Conservation (phyloP, 1,140 invertebrate genomes). For the Micrasema minimum region DNA sequence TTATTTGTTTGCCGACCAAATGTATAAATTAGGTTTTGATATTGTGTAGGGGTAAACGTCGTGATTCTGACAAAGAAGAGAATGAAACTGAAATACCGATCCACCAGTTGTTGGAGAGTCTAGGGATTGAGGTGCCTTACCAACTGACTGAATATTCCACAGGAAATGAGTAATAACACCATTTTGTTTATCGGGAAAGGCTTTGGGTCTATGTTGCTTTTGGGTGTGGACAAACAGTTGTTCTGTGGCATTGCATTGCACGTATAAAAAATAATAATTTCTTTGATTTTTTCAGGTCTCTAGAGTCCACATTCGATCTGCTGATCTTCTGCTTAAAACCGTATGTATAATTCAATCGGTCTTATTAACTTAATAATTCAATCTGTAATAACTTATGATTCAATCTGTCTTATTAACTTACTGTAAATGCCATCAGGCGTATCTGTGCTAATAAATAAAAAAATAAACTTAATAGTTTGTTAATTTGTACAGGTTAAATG, state of each 20-base stretch:
- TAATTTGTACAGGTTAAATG: neutral
- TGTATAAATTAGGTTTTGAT: constrained; percentile 39
- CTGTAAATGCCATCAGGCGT: too few relatives aligned
- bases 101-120: constrained; percentile 38
- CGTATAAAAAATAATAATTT: neutral
- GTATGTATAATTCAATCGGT: constrained; percentile 62
- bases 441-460: too few relatives aligned
- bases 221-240: constrained; percentile 16
- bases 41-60: constrained; percentile 47
- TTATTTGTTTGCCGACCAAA: too few relatives aligned
- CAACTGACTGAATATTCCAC: constrained; percentile 10
- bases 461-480: neutral
- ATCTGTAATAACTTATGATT: too few relatives aligned
- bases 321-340: constrained; percentile 65
- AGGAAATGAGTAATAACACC: constrained; percentile 43
- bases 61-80: constrained; percentile 33
- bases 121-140: constrained; percentile 30
- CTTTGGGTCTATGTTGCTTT: constrained; percentile 49
- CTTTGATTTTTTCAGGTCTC: constrained; percentile 57
- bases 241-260: too few relatives aligned
- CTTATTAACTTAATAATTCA: too few relatives aligned
- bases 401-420: too few relatives aligned
- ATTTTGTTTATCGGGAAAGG: constrained; percentile 42
- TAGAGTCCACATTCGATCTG: constrained; percentile 64
- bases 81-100: constrained; percentile 24